phyloP scores from a whole-genome alignment of 2,888 invertebrate species.

The Mycalesis mineus region DNA sequence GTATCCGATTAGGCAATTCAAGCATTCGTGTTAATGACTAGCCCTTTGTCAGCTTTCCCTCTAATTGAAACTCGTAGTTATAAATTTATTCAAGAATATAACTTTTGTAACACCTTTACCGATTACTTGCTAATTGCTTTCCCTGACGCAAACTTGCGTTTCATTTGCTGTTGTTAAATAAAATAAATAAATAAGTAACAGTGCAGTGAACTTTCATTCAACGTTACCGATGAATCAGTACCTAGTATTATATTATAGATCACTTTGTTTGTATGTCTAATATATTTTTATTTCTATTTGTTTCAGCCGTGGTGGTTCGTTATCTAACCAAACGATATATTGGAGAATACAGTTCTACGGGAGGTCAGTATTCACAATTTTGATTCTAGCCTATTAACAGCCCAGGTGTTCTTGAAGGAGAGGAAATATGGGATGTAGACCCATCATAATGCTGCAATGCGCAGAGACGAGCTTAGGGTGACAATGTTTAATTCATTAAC shows the following conservation, averaged over 20 bases:
- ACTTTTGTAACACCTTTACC: constrained; percentile 69
- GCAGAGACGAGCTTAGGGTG: too few species aligned
- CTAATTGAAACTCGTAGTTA: constrained; percentile 71
- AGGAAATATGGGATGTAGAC: too few species aligned
- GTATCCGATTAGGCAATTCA: constrained; percentile 12
- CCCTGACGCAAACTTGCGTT: constrained; percentile 56
- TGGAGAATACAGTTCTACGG: constrained; percentile 88
- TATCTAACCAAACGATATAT: constrained; percentile 88
- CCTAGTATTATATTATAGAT: not conserved
- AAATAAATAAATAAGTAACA: constrained; percentile 41
- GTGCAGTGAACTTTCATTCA: constrained; percentile 35
- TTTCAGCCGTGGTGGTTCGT: constrained; percentile 87
- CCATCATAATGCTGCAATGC: too few species aligned
- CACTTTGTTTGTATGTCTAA: not conserved
- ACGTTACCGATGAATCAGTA: not conserved
- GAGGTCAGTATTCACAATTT: constrained; percentile 80
- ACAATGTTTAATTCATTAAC: too few species aligned
- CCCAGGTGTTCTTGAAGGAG: too few species aligned
- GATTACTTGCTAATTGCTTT: constrained; percentile 70
- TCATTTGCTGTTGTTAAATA: constrained; percentile 52
- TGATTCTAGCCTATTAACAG: too few species aligned
- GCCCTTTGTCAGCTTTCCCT: constrained; percentile 68
- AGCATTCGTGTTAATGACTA: constrained; percentile 22
- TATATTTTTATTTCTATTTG: constrained; percentile 40
- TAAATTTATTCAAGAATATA: constrained; percentile 69